Percentiles rank a stretch among this genome's conserved stretches.
Evolutionary conservation across 2,888 invertebrate species (phyloP).

Genomic region (Diadegma fenestrale): DNA sequence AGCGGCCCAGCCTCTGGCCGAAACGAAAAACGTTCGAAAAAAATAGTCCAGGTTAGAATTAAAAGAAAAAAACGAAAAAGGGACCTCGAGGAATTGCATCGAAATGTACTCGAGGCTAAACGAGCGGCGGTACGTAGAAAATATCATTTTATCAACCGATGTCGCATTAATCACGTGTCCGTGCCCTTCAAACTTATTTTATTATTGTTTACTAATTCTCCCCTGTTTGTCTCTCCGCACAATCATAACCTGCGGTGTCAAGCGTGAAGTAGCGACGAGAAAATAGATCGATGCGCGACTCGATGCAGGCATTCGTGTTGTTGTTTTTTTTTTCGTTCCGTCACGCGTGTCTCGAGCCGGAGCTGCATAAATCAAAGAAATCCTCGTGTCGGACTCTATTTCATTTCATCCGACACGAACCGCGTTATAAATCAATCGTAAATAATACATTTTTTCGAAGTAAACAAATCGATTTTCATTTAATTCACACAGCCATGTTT

Average conservation of each 20-base stretch:
- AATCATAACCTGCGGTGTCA: neutral
- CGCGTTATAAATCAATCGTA: neutral
- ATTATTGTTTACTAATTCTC: neutral
- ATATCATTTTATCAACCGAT: neutral
- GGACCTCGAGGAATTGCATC: slow-evolving; percentile 67
- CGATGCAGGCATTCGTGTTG: neutral
- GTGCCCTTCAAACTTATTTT: neutral
- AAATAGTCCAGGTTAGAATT: slow-evolving; percentile 32
- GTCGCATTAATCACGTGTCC: neutral
- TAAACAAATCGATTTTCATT: neutral
- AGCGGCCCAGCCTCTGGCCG: slow-evolving; percentile 20
- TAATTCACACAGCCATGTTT: neutral
- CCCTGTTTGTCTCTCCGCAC: neutral
- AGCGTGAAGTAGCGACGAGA: neutral
- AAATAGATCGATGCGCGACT: neutral
- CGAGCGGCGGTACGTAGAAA: slow-evolving; percentile 53
- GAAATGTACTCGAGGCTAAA: slow-evolving; percentile 64
- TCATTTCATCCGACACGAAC: neutral
- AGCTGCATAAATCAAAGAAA: neutral
- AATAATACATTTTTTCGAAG: slow-evolving; percentile 4
- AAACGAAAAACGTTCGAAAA: slow-evolving; percentile 34
- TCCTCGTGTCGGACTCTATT: neutral
- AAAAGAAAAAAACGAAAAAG: slow-evolving; percentile 64
- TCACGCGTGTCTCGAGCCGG: neutral
- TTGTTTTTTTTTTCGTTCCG: neutral